phyloP scores from a whole-genome alignment of 35 echinoderm and acorn worm genomes.

The Stichopus chloronotus region DNA sequence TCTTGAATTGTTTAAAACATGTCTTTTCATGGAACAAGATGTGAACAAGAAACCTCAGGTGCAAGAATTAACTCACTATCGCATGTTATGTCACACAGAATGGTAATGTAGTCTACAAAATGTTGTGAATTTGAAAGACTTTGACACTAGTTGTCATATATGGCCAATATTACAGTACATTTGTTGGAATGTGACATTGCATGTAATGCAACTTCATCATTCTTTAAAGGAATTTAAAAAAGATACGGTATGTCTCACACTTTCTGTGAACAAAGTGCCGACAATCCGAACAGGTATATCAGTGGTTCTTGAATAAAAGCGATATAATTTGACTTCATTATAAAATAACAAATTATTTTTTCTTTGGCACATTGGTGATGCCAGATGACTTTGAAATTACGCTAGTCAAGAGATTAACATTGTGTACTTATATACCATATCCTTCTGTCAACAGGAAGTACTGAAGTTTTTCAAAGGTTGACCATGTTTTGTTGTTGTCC shows the following conservation, averaged over 20 bases:
- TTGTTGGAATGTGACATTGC: too few species aligned
- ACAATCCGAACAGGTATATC: too few species aligned
- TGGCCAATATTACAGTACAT: too few species aligned
- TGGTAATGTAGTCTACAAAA: too few species aligned
- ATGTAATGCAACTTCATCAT: too few species aligned
- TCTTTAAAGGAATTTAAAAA: too few species aligned
- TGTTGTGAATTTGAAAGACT: too few species aligned
- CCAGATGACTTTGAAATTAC: neutral
- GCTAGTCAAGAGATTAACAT: neutral
- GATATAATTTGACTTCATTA: neutral
- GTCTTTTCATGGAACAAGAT: neutral
- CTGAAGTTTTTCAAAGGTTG: slow-evolving; percentile 36
- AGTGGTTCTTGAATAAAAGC: neutral
- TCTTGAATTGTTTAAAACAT: neutral
- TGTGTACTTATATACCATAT: neutral
- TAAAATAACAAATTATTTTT: neutral
- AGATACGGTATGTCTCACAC: too few species aligned
- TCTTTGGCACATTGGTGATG: neutral
- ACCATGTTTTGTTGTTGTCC: neutral
- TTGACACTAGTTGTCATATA: too few species aligned
- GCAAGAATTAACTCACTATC: too few species aligned
- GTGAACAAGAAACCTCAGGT: neutral
- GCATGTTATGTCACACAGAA: too few species aligned
- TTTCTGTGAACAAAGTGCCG: too few species aligned
- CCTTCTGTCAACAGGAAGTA: slow-evolving; percentile 11